phyloP scores from a whole-genome alignment of 2,113 vertebrate genomes.

The Dasypus novemcinctus region DNA sequence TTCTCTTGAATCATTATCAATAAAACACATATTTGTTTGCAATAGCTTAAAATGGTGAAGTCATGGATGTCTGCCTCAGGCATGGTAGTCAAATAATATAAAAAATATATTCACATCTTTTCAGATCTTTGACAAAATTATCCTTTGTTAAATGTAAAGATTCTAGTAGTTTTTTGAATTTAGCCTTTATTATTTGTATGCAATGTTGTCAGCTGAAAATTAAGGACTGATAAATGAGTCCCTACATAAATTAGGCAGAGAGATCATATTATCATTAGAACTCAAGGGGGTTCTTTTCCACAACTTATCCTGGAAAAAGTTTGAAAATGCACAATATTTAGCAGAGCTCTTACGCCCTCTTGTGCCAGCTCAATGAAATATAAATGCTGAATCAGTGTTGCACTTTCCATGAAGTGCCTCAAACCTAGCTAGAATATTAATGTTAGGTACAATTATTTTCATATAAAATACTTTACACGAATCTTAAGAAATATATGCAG shows the following conservation, averaged over 20 bases:
- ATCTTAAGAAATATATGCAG: too few species aligned
- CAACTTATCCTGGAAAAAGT: not conserved
- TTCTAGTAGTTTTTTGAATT: not conserved
- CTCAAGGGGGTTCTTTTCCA: not conserved
- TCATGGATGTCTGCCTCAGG: not conserved
- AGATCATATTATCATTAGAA: not conserved
- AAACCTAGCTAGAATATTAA: not conserved
- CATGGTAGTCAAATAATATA: not conserved
- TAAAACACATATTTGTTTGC: not conserved
- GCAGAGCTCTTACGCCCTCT: constrained; percentile 82
- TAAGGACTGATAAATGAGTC: not conserved
- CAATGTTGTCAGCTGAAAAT: not conserved
- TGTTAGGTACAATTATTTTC: not conserved
- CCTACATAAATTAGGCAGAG: not conserved
- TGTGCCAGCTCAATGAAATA: constrained; percentile 70
- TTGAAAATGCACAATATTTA: not conserved
- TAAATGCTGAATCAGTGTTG: not conserved
- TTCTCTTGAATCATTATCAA: not conserved
- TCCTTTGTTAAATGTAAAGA: not conserved
- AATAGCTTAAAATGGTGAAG: constrained; percentile 1
- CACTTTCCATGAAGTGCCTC: not conserved
- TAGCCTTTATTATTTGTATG: not conserved
- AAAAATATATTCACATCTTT: not conserved
- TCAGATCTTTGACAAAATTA: not conserved
- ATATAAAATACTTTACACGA: not conserved